Conservation (phyloP, 2,888 invertebrate genomes). For the Polietes domitor region DNA sequence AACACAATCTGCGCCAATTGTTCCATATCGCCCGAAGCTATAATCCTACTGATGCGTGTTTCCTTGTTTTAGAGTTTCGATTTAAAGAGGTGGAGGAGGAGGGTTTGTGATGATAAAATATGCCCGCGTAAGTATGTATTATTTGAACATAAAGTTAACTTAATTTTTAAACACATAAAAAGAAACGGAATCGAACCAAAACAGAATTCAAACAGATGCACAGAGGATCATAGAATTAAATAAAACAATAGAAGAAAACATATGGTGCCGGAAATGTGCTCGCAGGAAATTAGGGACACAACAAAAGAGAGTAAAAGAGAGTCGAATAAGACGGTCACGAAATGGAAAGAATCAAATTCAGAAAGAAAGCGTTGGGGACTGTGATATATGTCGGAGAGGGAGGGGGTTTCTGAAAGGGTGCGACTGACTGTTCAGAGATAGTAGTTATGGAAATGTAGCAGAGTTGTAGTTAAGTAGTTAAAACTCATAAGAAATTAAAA, state of each 20-base stretch:
- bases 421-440: constrained; percentile 1
- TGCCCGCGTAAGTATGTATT: constrained; percentile 38
- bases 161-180: constrained; percentile 27
- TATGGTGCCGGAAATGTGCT: constrained; percentile 21
- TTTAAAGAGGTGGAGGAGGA: not conserved
- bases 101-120: constrained; percentile 50
- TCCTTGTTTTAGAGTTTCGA: constrained; percentile 80
- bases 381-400: constrained; percentile 8
- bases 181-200: constrained; percentile 17
- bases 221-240: not conserved
- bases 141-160: constrained; percentile 34
- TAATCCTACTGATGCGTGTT: constrained; percentile 85
- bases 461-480: constrained; percentile 5
- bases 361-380: constrained; percentile 7
- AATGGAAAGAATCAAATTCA: constrained; percentile 8
- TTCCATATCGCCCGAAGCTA: constrained; percentile 91
- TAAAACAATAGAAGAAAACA: constrained; percentile 31
- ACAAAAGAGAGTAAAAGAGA: not conserved
- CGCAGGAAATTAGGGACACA: not conserved
- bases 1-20: constrained; percentile 93
- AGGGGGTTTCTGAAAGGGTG: not conserved
- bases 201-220: constrained; percentile 35
- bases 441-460: not conserved
- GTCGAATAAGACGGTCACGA: not conserved
- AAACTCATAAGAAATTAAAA: constrained; percentile 65